Conservation (phyloP, 2,797 vertebrate genomes). For the Crypturellus tataupa region DNA sequence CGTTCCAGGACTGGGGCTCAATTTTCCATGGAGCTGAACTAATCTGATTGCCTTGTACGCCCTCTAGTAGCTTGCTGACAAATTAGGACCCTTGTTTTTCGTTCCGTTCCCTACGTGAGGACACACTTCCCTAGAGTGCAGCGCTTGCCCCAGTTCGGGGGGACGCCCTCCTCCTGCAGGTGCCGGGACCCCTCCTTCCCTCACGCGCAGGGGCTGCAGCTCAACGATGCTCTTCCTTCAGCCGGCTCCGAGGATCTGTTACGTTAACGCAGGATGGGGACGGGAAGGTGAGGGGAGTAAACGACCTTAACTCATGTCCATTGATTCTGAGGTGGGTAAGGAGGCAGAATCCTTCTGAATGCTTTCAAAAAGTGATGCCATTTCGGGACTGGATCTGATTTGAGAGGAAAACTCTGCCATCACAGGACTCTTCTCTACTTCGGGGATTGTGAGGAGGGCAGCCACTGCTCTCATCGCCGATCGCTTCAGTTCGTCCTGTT, state of each 20-base stretch:
- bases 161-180: rapidly evolving
- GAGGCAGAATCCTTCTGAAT: conserved; percentile 88
- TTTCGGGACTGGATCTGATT: conserved; percentile 90
- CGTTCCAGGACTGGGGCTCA: background rate
- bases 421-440: conserved; percentile 89
- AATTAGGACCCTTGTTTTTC: rapidly evolving
- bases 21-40: background rate
- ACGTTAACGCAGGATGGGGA: background rate
- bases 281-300: background rate
- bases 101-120: rapidly evolving
- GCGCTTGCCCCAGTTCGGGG: rapidly evolving
- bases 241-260: background rate
- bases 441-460: conserved; percentile 91
- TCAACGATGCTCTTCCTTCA: rapidly evolving
- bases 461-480: conserved; percentile 94
- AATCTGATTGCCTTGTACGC: background rate
- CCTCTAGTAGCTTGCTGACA: background rate
- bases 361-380: conserved; percentile 91
- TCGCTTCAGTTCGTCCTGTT: conserved; percentile 94
- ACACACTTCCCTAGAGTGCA: rapidly evolving
- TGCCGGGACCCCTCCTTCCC: background rate
- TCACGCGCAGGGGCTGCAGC: background rate
- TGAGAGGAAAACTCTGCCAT: conserved; percentile 94
- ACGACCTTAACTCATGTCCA: conserved; percentile 88
- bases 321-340: conserved; percentile 80